Conservation (phyloP, 2,113 vertebrate genomes). For the Toxostoma redivivum region DNA sequence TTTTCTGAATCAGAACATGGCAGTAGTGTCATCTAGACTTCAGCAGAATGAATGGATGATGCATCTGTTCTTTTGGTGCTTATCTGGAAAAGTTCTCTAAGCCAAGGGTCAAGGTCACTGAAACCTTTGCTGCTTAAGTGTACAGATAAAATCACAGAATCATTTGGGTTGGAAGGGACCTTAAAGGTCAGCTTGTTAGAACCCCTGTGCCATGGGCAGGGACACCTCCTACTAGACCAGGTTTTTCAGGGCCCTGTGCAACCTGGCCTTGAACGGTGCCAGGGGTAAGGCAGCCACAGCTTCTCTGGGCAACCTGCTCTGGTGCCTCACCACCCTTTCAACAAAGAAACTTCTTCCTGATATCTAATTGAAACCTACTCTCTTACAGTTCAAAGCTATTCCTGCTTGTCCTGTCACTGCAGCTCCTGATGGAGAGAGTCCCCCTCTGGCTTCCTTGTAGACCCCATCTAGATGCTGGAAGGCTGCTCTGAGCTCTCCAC, state of each 20-base stretch:
- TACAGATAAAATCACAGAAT: accelerated
- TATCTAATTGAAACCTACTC: not conserved
- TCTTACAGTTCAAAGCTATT: not conserved
- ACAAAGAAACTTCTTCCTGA: not conserved
- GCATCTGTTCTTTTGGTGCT: not conserved
- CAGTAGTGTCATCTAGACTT: not conserved
- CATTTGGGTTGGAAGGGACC: not conserved
- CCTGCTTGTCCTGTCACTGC: not conserved
- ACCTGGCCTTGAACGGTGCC: not conserved
- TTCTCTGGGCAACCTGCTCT: not conserved
- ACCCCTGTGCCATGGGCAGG: not conserved
- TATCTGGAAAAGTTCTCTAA: not conserved
- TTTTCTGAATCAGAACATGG: not conserved
- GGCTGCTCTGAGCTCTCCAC: not conserved
- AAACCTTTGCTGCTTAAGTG: not conserved
- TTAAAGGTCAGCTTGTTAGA: not conserved
- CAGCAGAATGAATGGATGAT: not conserved
- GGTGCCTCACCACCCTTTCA: not conserved
- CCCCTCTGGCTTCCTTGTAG: not conserved
- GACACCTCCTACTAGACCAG: not conserved
- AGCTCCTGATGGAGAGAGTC: not conserved
- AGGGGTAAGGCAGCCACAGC: not conserved
- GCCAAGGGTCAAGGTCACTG: not conserved
- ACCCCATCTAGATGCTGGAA: not conserved
- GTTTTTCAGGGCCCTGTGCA: not conserved